Base-by-base conservation (phyloP, 2,113 vertebrate species). In the Morone chrysops region DNA sequence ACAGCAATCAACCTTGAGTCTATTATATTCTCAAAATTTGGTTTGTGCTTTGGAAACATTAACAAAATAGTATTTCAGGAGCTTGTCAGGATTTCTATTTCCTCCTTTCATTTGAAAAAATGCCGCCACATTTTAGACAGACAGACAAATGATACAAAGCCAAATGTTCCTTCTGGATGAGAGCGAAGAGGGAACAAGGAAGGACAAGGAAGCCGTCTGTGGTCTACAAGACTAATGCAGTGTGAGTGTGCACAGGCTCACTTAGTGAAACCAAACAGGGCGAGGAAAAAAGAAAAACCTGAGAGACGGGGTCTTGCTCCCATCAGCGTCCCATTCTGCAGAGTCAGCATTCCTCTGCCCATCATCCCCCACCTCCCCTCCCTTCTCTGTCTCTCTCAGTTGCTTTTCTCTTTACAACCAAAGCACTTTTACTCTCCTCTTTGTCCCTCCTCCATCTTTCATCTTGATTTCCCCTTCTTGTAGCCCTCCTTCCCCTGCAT, bases 291-390 rank as follows among this genome's bases (percentile, higher is more conserved):
- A 18, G 17, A 68, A 62, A 84, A 63, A 7, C 38, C n/a, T 20
- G 56, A 69, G 81, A 70, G 82, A 78, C 57, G 63, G 87, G 85
- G 91, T 92, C 87, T 75, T 87, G 82, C 86, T 86, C 90, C 87
- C 89, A 68, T 81, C 87, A 89, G 88, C 75, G 60, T 85, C 72
- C 59, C 67, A 25, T 86, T 90, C 81, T 94, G 93, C 93, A 62
- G 86, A 87, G 87, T 94, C 92, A 93, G 94, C 93, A 54, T 75
- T 89, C 25, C 80, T 78, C 60, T 76, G 72, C 61, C 81, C 79
- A 74, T 92, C 89, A 81, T 65, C 38, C 3, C 67, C 43, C 68
- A 47, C 25, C 77, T 22, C 53, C 65, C 62, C 60, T 60, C 56
- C 51, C 51, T 6, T 60, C 73, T 40, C 12, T 67, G 47, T 72